Conservation (phyloP, 2,888 invertebrate genomes). For the Himalopsyche tibetana region DNA sequence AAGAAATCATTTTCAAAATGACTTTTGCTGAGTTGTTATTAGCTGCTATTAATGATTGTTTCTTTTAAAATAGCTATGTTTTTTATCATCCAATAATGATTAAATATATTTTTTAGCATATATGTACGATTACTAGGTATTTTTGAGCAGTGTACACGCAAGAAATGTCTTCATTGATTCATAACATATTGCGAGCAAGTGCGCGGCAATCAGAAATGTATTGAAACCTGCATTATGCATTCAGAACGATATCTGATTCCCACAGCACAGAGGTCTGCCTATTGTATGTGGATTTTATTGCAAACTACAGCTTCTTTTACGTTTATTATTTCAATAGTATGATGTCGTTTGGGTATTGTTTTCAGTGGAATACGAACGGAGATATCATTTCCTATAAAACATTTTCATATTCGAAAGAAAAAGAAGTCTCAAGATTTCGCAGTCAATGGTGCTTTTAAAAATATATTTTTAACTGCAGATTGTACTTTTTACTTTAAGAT, state of each 20-base stretch:
- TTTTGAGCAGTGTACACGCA: background rate
- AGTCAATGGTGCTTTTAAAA: no score
- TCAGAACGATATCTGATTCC: slow-evolving; percentile 28
- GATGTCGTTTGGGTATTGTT: slow-evolving; percentile 28
- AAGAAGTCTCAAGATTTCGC: no score
- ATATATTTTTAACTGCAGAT: no score
- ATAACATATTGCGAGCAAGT: background rate
- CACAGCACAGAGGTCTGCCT: slow-evolving; percentile 23
- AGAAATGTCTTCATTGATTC: background rate
- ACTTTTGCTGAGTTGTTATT: no score
- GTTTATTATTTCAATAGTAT: slow-evolving; percentile 2
- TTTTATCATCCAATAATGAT: no score
- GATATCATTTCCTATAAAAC: background rate
- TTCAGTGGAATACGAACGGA: background rate
- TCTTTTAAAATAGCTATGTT: no score
- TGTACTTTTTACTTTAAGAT: no score
- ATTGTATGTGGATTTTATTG: slow-evolving; percentile 26
- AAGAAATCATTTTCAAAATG: no score
- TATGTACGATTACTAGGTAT: no score
- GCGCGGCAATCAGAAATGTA: slow-evolving; percentile 26
- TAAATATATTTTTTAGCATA: no score
- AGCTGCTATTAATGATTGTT: no score
- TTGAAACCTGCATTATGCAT: slow-evolving; percentile 23
- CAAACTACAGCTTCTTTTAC: background rate
- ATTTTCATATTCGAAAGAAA: background rate